Base-by-base conservation (phyloP, 2,113 vertebrate genomes). In the Anguilla rostrata region DNA sequence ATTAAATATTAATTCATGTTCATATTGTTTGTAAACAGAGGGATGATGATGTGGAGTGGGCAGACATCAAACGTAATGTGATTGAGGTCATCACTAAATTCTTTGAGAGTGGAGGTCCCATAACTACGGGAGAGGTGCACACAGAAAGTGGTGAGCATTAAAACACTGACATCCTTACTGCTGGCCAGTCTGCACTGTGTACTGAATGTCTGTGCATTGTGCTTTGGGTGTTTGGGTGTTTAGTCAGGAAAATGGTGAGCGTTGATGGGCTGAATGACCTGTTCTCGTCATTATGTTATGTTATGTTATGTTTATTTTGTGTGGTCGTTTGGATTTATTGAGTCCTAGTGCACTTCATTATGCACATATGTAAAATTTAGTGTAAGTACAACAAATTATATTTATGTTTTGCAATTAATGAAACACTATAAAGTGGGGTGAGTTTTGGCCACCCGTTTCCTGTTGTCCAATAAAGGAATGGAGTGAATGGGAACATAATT, bases 11-110 rank as follows among this genome's bases (percentile, higher is more conserved):
- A 26, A 66, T 66, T 66, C 5, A 66, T 66, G 26, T 66, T 66
- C 60, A 66, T 66, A 12, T 53, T 53, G 49, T 6, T 53, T 87
- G 41, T 66, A 89, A 14, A 86, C 88, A 96, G 96, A 87, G 83
- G 20, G 95, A 96, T 87, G 94, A 95, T 90, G 94, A 96, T 34
- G 90, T 95, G 84, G 93, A 92, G 43, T 96, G 96, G 96, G 94
- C 91, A 11, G 89, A 93, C 85, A 94, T 96, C 85, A 96, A 94
- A 87, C 92, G 85, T 15, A 82, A 94, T 56, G 91, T 94, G n/a
- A 29, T 90, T 88, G 94, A 93, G 12, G 90, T 91, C 41, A 95
- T 96, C 81, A 83, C 89, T 6, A 92, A 93, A 63, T 96, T 95
- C 88, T 94, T 95, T 93, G 94, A 95, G 87, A 95, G 95, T 53